Evolutionary conservation across 2,113 vertebrate species (phyloP).

Genomic region (Campylomormyrus numenius): DNA sequence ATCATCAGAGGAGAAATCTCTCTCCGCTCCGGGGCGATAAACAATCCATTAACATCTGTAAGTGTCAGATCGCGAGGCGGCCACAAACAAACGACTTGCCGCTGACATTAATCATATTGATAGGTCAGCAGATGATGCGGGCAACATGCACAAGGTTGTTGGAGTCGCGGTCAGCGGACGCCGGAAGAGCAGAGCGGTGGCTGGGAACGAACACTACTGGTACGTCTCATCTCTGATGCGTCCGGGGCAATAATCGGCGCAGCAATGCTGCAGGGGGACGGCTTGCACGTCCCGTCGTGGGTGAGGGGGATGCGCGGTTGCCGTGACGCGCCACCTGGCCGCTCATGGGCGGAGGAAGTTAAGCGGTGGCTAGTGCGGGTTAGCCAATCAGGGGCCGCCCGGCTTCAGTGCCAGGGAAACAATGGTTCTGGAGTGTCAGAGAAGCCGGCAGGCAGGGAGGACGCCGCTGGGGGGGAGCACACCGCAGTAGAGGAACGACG

Average conservation of each 20-base stretch:
- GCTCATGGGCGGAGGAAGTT: conserved; percentile 77
- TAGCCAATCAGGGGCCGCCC: conserved; percentile 59
- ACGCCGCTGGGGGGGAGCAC: conserved; percentile 43
- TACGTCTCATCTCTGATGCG: conserved; percentile 11
- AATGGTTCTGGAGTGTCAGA: conserved; percentile 64
- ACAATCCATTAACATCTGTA: conserved; percentile 9
- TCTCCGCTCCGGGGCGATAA: background rate
- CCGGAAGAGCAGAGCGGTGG: background rate
- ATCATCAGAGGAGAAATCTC: conserved; percentile 13
- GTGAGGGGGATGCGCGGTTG: conserved; percentile 91
- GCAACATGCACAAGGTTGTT: conserved; percentile 12
- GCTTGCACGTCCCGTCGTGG: conserved; percentile 55
- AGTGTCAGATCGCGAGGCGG: background rate
- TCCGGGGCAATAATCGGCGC: background rate
- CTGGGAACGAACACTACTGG: conserved; percentile 35
- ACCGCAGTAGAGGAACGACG: conserved; percentile 42
- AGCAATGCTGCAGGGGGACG: background rate
- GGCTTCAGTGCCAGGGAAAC: conserved; percentile 58
- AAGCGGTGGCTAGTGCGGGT: conserved; percentile 56
- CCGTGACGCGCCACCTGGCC: conserved; percentile 97
- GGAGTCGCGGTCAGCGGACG: conserved; percentile 5
- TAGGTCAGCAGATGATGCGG: conserved; percentile 15
- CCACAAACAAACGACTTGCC: background rate
- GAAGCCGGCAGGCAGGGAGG: conserved; percentile 54
- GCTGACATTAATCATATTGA: conserved; percentile 12